phyloP scores from a whole-genome alignment of 2,113 vertebrate genomes.

The Tor tambroides region DNA sequence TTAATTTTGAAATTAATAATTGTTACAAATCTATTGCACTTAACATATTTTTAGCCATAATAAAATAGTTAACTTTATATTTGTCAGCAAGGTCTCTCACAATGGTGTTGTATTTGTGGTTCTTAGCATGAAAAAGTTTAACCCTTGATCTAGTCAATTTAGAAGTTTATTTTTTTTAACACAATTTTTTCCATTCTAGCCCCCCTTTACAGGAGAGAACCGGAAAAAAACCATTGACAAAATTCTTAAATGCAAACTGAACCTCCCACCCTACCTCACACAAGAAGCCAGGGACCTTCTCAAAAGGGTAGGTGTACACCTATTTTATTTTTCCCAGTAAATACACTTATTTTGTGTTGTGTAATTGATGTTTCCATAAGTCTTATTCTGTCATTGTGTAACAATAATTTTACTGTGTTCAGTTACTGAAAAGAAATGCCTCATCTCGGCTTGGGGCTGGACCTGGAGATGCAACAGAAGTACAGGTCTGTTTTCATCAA shows the following conservation, averaged over 20 bases:
- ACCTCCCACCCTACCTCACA: slow-evolving; percentile 99
- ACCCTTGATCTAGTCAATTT: background rate
- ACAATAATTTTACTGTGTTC: slow-evolving; percentile 13
- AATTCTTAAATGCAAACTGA: slow-evolving; percentile 99
- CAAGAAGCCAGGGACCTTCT: slow-evolving; percentile 99
- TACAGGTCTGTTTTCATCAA: slow-evolving; percentile 81
- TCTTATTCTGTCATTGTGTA: background rate
- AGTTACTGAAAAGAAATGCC: slow-evolving; percentile 99
- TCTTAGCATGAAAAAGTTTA: background rate
- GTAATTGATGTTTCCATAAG: background rate
- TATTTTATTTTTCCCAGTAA: slow-evolving; percentile 31
- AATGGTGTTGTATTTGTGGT: background rate
- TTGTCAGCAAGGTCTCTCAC: background rate
- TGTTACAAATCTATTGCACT: too few species aligned
- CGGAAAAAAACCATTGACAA: slow-evolving; percentile 99
- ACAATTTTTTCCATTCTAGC: slow-evolving; percentile 69
- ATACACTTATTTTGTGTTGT: background rate
- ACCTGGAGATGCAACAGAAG: slow-evolving; percentile 91
- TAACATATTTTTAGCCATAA: background rate
- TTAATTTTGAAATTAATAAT: too few species aligned
- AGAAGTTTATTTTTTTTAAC: background rate
- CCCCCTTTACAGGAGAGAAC: slow-evolving; percentile 97
- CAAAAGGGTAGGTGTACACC: slow-evolving; percentile 84
- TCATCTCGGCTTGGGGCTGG: slow-evolving; percentile 91
- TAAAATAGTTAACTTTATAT: background rate